Evolutionary conservation across 2,113 vertebrate species (phyloP).

Genomic region (Gila orcuttii): DNA sequence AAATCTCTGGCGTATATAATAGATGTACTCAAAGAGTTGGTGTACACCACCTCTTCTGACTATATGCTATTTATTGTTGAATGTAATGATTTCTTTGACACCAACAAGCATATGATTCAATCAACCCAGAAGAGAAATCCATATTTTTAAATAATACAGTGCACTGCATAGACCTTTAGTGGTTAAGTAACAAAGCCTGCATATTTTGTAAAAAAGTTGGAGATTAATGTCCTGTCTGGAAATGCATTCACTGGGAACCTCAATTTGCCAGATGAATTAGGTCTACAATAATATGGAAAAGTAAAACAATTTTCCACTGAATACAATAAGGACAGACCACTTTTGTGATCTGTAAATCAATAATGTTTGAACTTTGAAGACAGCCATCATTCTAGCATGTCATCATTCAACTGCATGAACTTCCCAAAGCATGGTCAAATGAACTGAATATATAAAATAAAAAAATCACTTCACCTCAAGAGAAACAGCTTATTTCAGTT

Average conservation of each 20-base stretch:
- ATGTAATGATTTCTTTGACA: background rate
- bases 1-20: background rate
- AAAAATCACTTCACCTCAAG: background rate
- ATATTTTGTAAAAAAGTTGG: background rate
- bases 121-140: background rate
- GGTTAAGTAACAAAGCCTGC: background rate
- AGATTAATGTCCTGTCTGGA: slow-evolving; percentile 2
- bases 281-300: background rate
- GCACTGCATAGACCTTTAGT: background rate
- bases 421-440: background rate
- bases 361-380: background rate
- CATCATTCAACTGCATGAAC: background rate
- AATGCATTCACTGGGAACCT: background rate
- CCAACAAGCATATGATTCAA: background rate
- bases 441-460: background rate
- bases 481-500: background rate
- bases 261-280: background rate
- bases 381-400: background rate
- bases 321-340: background rate
- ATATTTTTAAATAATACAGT: background rate
- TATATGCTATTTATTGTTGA: slow-evolving; percentile 1
- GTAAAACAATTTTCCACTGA: background rate
- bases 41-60: background rate
- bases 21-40: background rate
- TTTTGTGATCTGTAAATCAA: background rate